phyloP scores from a whole-genome alignment of 2,797 vertebrate species.

The Lophius americanus region DNA sequence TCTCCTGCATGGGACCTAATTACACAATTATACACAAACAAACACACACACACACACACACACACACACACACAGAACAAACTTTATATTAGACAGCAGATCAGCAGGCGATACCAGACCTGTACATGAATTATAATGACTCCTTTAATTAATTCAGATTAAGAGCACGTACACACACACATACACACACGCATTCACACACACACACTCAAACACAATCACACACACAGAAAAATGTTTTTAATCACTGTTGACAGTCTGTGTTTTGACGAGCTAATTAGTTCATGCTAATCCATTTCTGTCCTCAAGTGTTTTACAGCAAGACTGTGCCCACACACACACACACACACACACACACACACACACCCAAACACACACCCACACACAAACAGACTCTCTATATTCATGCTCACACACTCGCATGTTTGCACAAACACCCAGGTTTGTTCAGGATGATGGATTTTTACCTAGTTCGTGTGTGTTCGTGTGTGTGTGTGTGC shows the following conservation, averaged over 20 bases:
- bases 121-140: conserved; percentile 73
- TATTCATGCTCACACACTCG: conserved; percentile 48
- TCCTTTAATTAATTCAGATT: conserved; percentile 76
- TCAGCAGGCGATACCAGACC: conserved; percentile 40
- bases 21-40: no score
- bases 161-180: conserved; percentile 16
- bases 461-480: conserved; percentile 16
- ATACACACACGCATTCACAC: conserved; percentile 31
- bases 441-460: conserved; percentile 15
- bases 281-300: conserved; percentile 76
- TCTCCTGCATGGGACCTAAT: conserved; percentile 96
- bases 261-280: conserved; percentile 81
- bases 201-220: conserved; percentile 26
- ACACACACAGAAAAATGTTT: conserved; percentile 54
- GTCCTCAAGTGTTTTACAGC: conserved; percentile 62
- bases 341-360: conserved; percentile 13
- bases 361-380: conserved; percentile 7
- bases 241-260: conserved; percentile 79
- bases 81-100: conserved; percentile 30
- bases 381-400: conserved; percentile 16
- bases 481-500: conserved; percentile 9
- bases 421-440: conserved; percentile 38
- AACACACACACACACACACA: conserved; percentile 17
- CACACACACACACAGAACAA: conserved; percentile 17
- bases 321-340: not conserved